A percentile compares a stretch with the other conserved stretches of the same genome.
phyloP scores from a whole-genome alignment of 2,113 vertebrate species.

The Scytalopus superciliaris region DNA sequence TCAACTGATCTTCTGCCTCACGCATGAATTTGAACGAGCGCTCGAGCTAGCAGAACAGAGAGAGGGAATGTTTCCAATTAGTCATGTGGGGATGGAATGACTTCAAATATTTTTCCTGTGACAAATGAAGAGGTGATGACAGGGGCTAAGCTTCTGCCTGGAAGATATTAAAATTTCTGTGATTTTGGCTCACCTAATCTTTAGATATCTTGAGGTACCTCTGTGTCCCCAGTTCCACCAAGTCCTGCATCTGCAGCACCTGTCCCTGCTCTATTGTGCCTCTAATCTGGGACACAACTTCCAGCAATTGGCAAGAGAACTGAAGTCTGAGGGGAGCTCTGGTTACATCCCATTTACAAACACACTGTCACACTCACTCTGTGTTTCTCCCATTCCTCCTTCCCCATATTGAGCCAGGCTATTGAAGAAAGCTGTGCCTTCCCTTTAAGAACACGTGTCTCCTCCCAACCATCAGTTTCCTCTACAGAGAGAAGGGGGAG shows the following conservation, averaged over 20 bases:
- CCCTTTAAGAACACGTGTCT: background rate
- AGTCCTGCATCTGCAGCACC: background rate
- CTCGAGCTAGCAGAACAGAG: constrained; percentile 81
- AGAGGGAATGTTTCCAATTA: constrained; percentile 66
- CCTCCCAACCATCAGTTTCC: background rate
- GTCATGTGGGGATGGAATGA: constrained; percentile 51
- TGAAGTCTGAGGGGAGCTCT: background rate
- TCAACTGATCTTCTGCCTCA: constrained; percentile 94
- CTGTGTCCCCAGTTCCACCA: background rate
- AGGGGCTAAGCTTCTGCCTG: constrained; percentile 62
- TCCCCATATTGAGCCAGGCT: background rate
- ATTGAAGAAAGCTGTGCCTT: background rate
- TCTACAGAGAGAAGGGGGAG: background rate
- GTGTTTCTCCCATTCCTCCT: background rate
- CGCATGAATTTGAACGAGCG: constrained; percentile 93
- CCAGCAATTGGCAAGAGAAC: fast-evolving
- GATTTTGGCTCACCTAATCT: constrained; percentile 38
- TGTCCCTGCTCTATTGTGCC: background rate
- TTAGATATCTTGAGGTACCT: constrained; percentile 1
- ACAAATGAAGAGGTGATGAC: constrained; percentile 64
- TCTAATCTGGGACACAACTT: background rate
- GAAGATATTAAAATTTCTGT: constrained; percentile 54
- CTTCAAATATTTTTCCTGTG: constrained; percentile 53
- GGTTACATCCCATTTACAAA: background rate
- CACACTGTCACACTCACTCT: background rate